These are phyloP conservation scores for Microcaecilia unicolor DNA, from an alignment of 2,797 vertebrate genomes.

Conservation along the genomic window DNA sequence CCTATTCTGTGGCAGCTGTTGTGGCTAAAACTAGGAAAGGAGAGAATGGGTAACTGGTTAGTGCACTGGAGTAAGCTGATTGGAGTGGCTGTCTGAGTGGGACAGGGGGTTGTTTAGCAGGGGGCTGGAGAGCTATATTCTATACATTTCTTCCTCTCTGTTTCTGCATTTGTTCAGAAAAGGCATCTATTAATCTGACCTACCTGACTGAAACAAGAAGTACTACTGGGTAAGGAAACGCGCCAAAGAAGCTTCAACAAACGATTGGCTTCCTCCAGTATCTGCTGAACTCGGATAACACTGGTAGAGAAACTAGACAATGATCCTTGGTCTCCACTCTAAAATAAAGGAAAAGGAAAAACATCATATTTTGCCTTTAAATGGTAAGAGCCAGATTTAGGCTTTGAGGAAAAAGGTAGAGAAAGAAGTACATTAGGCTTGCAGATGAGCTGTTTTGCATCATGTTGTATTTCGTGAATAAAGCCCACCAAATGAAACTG, in stretches of 20 bases:
- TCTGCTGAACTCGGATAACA: conserved; percentile 55
- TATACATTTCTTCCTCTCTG: conserved; percentile 15
- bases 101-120: no score
- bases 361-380: neutral
- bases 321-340: conserved; percentile 46
- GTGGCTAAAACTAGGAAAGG: no score
- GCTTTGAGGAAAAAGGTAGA: no score
- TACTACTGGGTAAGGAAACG: conserved; percentile 65
- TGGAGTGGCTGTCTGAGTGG: no score
- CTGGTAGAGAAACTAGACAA: conserved; percentile 44
- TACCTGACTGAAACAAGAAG: conserved; percentile 60
- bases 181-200: neutral
- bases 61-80: no score
- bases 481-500: neutral
- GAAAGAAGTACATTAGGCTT: no score
- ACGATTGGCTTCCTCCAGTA: conserved; percentile 73
- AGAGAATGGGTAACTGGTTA: no score
- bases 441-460: neutral
- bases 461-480: neutral
- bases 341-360: neutral
- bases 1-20: no score
- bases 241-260: conserved; percentile 83
- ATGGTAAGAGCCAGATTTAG: conserved; percentile 7
- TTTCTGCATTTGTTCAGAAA: neutral
- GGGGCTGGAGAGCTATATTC: no score